phyloP scores from a whole-genome alignment of 2,888 invertebrate genomes.

The Reticulitermes lucifugus region DNA sequence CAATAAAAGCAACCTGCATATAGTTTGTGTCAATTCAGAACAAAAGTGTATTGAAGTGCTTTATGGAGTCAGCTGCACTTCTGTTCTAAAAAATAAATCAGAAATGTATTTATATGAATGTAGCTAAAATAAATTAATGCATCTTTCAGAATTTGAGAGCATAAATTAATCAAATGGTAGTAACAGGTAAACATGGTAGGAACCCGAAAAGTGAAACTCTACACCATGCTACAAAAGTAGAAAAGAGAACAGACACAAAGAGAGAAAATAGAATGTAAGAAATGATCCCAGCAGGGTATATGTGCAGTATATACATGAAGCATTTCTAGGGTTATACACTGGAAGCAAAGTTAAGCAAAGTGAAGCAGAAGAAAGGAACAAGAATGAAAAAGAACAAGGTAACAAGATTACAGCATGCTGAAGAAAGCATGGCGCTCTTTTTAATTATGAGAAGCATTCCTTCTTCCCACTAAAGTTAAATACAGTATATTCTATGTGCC shows the following conservation, averaged over 20 bases:
- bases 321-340: not conserved
- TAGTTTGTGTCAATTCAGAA: too few relatives aligned
- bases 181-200: not conserved
- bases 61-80: too few relatives aligned
- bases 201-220: conserved; percentile 3
- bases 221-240: conserved; percentile 3
- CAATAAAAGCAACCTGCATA: too few relatives aligned
- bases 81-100: not conserved
- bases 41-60: too few relatives aligned
- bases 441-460: conserved; percentile 16
- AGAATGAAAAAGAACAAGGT: too few relatives aligned
- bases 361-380: not conserved
- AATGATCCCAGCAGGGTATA: not conserved
- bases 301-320: conserved; percentile 1
- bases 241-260: not conserved
- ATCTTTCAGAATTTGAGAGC: conserved; percentile 21
- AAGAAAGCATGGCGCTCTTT: not conserved
- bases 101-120: not conserved
- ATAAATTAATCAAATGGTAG: not conserved
- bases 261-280: not conserved
- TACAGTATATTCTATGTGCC: too few relatives aligned
- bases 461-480: not conserved
- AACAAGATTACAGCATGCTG: not conserved
- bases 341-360: conserved; percentile 23
- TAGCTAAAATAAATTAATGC: too few relatives aligned